These are phyloP conservation scores for Elgaria multicarinata DNA, from an alignment of 2,113 vertebrate genomes.

Conservation along the genomic window DNA sequence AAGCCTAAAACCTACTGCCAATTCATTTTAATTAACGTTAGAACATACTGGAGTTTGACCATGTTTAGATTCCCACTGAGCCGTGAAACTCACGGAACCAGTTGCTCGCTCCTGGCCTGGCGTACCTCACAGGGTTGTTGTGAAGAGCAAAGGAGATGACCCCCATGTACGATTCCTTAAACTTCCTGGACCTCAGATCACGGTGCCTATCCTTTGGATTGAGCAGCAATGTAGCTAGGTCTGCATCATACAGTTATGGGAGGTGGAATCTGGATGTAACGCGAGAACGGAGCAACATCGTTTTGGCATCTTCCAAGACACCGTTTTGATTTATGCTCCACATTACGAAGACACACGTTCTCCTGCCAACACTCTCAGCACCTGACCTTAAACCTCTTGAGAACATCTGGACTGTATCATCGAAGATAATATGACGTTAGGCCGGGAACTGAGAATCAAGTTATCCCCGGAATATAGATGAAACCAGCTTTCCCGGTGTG, in stretches of 20 bases:
- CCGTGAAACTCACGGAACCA: neutral
- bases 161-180: neutral
- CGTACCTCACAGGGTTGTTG: neutral
- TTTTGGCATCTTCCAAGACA: neutral
- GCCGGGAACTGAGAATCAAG: slow-evolving; percentile 60
- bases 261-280: neutral
- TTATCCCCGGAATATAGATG: slow-evolving; percentile 58
- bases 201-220: neutral
- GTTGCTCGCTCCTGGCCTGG: neutral
- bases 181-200: neutral
- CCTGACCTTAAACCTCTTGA: slow-evolving; percentile 47
- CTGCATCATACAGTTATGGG: neutral
- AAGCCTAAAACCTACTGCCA: neutral
- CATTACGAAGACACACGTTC: neutral
- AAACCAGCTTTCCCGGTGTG: slow-evolving; percentile 73
- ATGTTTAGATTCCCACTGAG: neutral
- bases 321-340: neutral
- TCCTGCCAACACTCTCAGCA: rapidly evolving
- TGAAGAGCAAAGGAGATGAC: neutral
- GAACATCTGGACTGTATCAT: slow-evolving; percentile 57
- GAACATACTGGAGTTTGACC: neutral
- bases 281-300: neutral
- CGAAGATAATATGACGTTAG: slow-evolving; percentile 65
- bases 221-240: neutral
- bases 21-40: neutral